phyloP scores from a whole-genome alignment of 2,797 vertebrate species.

The Darevskia mixta region DNA sequence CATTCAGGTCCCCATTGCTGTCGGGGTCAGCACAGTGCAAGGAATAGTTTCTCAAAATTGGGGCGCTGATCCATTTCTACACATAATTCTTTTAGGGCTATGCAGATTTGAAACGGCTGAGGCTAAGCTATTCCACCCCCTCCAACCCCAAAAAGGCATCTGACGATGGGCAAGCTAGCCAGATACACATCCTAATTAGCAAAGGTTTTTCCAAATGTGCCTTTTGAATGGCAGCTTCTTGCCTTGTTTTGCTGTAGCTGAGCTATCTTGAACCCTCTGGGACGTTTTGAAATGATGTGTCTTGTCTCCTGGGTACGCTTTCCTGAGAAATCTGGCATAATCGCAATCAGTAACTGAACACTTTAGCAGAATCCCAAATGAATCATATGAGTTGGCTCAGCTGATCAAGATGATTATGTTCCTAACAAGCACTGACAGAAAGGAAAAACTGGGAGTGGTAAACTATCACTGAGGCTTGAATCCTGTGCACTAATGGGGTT shows the following conservation, averaged over 20 bases:
- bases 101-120: not conserved
- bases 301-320: slow-evolving; percentile 62
- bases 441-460: slow-evolving; percentile 60
- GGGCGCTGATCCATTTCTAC: not conserved
- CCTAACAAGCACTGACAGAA: slow-evolving; percentile 72
- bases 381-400: slow-evolving; percentile 75
- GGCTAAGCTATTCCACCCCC: not conserved
- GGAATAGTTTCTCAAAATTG: fast-evolving
- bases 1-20: not conserved
- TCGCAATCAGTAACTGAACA: slow-evolving; percentile 78
- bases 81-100: fast-evolving
- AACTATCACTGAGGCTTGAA: slow-evolving; percentile 40
- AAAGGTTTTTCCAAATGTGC: not conserved
- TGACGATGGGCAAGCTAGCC: not conserved
- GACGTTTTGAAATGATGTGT: slow-evolving; percentile 63
- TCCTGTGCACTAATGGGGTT: slow-evolving; percentile 59
- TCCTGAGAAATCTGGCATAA: slow-evolving; percentile 75
- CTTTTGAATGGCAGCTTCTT: slow-evolving; percentile 45
- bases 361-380: slow-evolving; percentile 79
- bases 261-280: slow-evolving; percentile 21
- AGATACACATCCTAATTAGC: slow-evolving; percentile 13
- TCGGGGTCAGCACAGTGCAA: not conserved
- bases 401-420: slow-evolving; percentile 70
- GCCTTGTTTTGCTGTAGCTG: slow-evolving; percentile 47
- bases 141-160: not conserved